These are phyloP conservation scores for Enoplosus armatus DNA, from an alignment of 2,797 vertebrate genomes.

Conservation along the genomic window DNA sequence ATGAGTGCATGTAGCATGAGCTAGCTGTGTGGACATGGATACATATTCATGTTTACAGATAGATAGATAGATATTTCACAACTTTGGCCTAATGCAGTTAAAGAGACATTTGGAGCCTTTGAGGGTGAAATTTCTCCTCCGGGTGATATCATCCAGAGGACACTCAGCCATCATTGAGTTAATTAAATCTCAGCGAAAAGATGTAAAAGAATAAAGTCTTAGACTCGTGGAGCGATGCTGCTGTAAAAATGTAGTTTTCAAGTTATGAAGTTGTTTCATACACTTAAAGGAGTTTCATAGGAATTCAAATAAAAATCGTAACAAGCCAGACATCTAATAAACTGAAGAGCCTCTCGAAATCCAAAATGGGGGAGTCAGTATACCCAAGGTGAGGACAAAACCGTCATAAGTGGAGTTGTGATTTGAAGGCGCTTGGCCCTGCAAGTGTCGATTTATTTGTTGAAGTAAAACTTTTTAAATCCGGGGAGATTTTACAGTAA, in stretches of 20 bases:
- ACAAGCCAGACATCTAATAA: constrained; percentile 66
- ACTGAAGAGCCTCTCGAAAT: constrained; percentile 46
- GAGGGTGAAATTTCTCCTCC: constrained; percentile 57
- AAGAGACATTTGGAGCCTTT: constrained; percentile 37
- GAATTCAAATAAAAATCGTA: constrained; percentile 66
- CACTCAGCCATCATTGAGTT: constrained; percentile 67
- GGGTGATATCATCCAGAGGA: constrained; percentile 69
- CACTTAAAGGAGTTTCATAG: constrained; percentile 59
- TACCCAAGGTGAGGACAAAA: constrained; percentile 45
- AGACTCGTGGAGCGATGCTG: constrained; percentile 10
- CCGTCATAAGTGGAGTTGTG: constrained; percentile 15
- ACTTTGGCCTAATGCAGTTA: constrained; percentile 18
- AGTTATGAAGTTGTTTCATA: constrained; percentile 70
- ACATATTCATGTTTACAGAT: not conserved
- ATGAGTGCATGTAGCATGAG: not conserved
- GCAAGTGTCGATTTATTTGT: not conserved
- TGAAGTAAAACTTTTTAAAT: not conserved
- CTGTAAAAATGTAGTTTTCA: constrained; percentile 62
- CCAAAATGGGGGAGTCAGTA: constrained; percentile 40
- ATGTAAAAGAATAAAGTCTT: constrained; percentile 62
- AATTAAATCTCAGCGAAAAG: constrained; percentile 71
- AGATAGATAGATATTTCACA: constrained; percentile 17
- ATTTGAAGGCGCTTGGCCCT: constrained; percentile 29
- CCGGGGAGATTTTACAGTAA: not conserved
- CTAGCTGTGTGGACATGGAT: no score